These are phyloP conservation scores for Stegastes partitus DNA, from an alignment of 2,113 vertebrate genomes.

Conservation along the genomic window DNA sequence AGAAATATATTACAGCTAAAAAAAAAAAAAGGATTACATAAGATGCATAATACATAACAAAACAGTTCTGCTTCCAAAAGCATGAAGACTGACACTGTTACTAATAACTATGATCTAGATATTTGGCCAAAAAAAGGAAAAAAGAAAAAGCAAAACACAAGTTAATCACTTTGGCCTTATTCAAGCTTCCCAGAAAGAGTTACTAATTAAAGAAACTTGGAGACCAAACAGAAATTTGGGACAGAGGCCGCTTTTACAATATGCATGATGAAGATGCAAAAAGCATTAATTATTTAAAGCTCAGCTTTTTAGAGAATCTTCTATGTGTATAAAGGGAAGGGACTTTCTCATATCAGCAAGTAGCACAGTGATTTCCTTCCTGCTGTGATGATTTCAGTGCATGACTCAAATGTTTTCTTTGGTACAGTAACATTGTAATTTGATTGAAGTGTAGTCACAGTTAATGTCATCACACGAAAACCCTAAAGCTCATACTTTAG, in stretches of 20 bases:
- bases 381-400: constrained; percentile 7
- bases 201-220: constrained; percentile 3
- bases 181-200: constrained; percentile 9
- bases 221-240: constrained; percentile 17
- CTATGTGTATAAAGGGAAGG: background rate
- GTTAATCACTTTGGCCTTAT: constrained; percentile 1
- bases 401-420: constrained; percentile 7
- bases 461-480: background rate
- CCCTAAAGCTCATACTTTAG: background rate
- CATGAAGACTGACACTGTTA: no score
- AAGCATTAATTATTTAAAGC: constrained; percentile 58
- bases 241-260: constrained; percentile 39
- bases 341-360: background rate
- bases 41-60: background rate
- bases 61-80: no score
- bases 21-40: background rate
- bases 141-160: background rate
- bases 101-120: background rate
- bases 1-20: no score
- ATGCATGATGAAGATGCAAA: constrained; percentile 55
- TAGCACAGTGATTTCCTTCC: constrained; percentile 1
- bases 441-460: background rate
- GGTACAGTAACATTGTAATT: background rate
- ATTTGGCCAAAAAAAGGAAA: background rate
- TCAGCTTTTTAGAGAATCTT: constrained; percentile 38